Base-by-base conservation (phyloP, 2,888 invertebrate species). In the Mimas tiliae region DNA sequence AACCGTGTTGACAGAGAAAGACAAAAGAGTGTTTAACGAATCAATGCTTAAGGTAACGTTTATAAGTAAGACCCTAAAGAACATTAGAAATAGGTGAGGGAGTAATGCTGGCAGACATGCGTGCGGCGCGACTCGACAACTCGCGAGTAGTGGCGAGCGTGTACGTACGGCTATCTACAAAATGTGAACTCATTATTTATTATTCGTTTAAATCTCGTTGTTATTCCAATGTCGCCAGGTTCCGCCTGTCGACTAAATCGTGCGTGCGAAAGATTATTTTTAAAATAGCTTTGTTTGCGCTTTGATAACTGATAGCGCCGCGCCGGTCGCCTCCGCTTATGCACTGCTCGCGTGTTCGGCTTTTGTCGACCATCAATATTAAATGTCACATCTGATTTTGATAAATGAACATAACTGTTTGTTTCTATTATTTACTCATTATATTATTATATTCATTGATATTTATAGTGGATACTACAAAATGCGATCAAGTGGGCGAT, bases 221-320 rank as follows among this genome's bases (percentile, higher is more conserved):
- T 84, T 86, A 86, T 89, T 87, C 83, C 82, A 83, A 83, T 83
- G 82, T 81, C 80, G 81, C 77, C 82, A 88, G 89, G 87, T 83
- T 81, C 70, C 71, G 69, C 69, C 74, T 74, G 74, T 48, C 71
- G 74, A 72, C 77, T 77, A 71, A 79, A 77, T 77, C 79, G 76
- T 80, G 80, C 74, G 79, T 78, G 77, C 78, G 77, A 80, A 81
- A 81, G 75, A 84, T 58, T 83, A 70, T 75, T 81, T 53, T 81
- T 78, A 78, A 84, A 86, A 86, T 82, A 79, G 73, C 74, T 73
- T 79, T 83, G 80, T 84, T 83, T 85, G 74, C 79, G 79, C 74
- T 80, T 69, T 82, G 83, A 86, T 87, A 85, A 84, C 77, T 65
- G 81, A 83, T 82, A 82, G 74, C 70, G 76, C 72, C 75, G 72